phyloP scores from a whole-genome alignment of 1,140 invertebrate species.

The Pseudomyrmex dendroicus region DNA sequence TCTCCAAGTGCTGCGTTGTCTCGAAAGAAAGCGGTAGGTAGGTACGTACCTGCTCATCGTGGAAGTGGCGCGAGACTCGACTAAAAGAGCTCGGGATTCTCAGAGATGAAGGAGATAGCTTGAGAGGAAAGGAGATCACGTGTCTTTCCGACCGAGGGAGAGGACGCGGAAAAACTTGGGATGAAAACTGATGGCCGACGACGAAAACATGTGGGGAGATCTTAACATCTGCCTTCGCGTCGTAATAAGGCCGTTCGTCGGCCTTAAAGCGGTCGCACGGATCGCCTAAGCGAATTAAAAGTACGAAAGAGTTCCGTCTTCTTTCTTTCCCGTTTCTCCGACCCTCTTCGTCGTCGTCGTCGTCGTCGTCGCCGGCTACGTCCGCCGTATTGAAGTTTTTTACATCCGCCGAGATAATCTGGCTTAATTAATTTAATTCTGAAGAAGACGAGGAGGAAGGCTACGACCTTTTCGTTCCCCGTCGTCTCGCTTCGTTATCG shows the following conservation, averaged over 20 bases:
- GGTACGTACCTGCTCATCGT: conserved; percentile 40
- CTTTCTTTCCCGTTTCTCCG: neutral
- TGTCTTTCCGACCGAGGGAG: conserved; percentile 36
- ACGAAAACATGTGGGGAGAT: conserved; percentile 69
- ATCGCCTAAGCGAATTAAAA: conserved; percentile 75
- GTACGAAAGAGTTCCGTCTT: conserved; percentile 48
- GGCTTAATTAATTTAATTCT: conserved; percentile 76
- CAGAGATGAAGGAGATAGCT: neutral
- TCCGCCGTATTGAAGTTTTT: conserved; percentile 70
- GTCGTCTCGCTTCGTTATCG: conserved; percentile 32
- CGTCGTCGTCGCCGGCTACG: conserved; percentile 26
- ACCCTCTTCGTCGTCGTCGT: conserved; percentile 29
- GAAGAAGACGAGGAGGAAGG: conserved; percentile 8
- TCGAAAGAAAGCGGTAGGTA: conserved; percentile 49
- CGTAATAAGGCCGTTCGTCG: conserved; percentile 63
- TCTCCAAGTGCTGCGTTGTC: conserved; percentile 63
- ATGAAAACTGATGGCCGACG: conserved; percentile 75
- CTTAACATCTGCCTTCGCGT: conserved; percentile 66
- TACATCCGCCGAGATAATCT: conserved; percentile 70
- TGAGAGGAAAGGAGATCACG: conserved; percentile 31
- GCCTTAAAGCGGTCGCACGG: conserved; percentile 51
- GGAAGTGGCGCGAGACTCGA: conserved; percentile 27
- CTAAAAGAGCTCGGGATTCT: conserved; percentile 26
- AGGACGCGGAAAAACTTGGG: conserved; percentile 72
- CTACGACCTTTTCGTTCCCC: conserved; percentile 22